Base-by-base conservation (phyloP, 2,888 invertebrate genomes). In the Heteromyza rotundicornis region DNA sequence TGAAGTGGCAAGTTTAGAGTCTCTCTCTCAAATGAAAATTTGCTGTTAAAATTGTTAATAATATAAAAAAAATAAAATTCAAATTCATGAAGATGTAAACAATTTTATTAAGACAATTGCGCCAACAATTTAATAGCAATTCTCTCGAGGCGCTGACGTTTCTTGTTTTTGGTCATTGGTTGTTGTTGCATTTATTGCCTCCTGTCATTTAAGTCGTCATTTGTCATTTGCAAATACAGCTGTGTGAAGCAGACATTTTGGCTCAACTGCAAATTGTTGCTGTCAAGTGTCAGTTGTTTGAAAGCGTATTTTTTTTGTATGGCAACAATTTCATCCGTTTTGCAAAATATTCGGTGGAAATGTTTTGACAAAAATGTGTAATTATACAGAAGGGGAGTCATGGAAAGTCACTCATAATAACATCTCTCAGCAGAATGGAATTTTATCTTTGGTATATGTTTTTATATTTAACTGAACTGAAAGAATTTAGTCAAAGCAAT, bases 191-290 rank as follows among this genome's bases (percentile, higher is more conserved):
- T 32, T 12, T 8, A 12, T 32, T 40, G 40, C 14, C 14, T 10
- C 40, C n/a, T 40, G 40, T 40, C 40, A 40, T 40, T 40, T 14
- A 40, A 40, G 40, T n/a, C 40, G 14, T 40, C 40, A 40, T 40
- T n/a, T 40, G 40, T 40, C 40, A 40, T n/a, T n/a, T n/a, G n/a
- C n/a, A n/a, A n/a, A n/a, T n/a, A n/a, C 40, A n/a, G 27, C 40
- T 40, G 40, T n/a, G n/a, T 40, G 40, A 10, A n/a, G 40, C 40
- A 40, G 14, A 40, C 40, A 40, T 40, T 40, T 40, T 40, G 40
- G 40, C 16, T 40, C 14, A n/a, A 40, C 5, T 40, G 40, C 40
- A 40, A 40, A 40, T 40, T 40, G 40, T 40, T 7, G 12, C 40
- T 40, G 40, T 40, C 40, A 40, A 40, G 10, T 40, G 16, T 10